Percentiles rank a stretch among this genome's conserved stretches.
Conservation (phyloP, 2,888 invertebrate species). For the Lysandra bellargus region DNA sequence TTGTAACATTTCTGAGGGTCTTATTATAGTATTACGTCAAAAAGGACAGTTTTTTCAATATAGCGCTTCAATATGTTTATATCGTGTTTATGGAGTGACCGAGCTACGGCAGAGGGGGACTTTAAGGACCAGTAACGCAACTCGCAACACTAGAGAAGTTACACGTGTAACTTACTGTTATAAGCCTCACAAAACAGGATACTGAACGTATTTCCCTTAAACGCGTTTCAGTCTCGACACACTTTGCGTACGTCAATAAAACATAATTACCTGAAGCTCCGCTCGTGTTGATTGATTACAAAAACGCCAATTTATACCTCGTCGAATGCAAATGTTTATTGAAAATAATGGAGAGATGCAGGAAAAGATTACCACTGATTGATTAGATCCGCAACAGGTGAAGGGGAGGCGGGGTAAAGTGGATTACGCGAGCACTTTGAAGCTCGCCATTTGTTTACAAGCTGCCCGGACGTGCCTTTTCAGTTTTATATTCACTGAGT, state of each 20-base stretch:
- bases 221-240: not conserved
- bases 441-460: conserved; percentile 33
- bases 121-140: too few species aligned
- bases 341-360: conserved; percentile 37
- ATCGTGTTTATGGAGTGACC: too few species aligned
- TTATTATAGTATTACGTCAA: too few species aligned
- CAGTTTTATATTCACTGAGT: conserved; percentile 23
- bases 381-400: conserved; percentile 47
- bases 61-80: too few species aligned
- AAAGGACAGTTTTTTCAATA: too few species aligned
- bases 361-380: conserved; percentile 44
- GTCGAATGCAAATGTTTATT: conserved; percentile 44
- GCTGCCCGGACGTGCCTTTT: conserved; percentile 24
- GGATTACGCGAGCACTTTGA: conserved; percentile 34
- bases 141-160: too few species aligned
- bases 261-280: conserved; percentile 38
- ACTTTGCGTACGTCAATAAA: not conserved
- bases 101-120: too few species aligned
- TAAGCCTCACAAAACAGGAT: not conserved
- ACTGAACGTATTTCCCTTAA: not conserved
- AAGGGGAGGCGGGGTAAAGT: conserved; percentile 32
- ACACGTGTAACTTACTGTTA: not conserved
- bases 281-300: conserved; percentile 49
- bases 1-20: too few species aligned
- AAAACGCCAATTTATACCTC: conserved; percentile 41